These are phyloP conservation scores for Julus scandinavius DNA, from an alignment of 2,888 invertebrate genomes.

Conservation along the genomic window DNA sequence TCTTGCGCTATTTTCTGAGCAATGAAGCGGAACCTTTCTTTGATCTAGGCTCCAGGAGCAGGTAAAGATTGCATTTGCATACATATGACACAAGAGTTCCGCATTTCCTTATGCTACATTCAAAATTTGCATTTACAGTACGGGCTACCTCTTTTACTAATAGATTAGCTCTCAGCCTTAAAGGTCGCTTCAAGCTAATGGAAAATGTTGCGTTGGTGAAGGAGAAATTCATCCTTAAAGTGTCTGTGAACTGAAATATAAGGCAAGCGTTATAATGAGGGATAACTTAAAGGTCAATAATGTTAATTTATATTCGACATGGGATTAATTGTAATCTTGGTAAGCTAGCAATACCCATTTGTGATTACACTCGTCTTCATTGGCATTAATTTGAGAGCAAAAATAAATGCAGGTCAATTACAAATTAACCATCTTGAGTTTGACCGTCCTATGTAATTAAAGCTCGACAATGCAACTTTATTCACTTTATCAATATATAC, in stretches of 20 bases:
- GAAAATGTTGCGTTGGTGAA: background rate
- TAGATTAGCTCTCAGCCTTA: background rate
- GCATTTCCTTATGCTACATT: background rate
- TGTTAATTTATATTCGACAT: background rate
- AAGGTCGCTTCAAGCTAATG: background rate
- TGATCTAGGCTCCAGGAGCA: constrained; percentile 1
- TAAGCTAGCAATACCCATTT: background rate
- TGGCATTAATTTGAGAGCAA: background rate
- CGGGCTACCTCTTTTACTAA: background rate
- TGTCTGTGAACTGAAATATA: background rate
- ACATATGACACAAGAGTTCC: background rate
- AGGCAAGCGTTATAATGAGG: background rate
- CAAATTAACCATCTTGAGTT: background rate
- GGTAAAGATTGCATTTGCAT: background rate
- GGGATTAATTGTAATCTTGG: background rate
- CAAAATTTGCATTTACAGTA: constrained; percentile 10
- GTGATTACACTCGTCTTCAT: background rate
- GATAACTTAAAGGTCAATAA: background rate
- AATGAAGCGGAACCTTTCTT: constrained; percentile 18
- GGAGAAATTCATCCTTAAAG: background rate
- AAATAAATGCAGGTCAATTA: too few relatives aligned
- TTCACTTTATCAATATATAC: too few relatives aligned
- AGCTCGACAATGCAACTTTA: background rate
- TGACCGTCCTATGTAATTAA: background rate
- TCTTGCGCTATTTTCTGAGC: background rate